Evolutionary conservation across 2,888 invertebrate genomes (phyloP).

Genomic region (Conistra vaccinii): DNA sequence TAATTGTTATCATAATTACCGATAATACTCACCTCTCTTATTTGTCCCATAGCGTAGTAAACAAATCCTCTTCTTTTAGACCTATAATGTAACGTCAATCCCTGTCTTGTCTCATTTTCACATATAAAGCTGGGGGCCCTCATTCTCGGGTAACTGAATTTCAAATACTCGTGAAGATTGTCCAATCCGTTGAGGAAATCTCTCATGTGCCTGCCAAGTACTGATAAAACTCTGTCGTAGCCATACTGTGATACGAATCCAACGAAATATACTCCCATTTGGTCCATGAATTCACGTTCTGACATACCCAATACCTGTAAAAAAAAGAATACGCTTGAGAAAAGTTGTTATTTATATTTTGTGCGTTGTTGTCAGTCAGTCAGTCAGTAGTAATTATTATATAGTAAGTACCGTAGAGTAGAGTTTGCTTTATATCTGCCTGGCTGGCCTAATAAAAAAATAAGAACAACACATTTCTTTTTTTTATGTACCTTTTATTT

Average conservation of each 20-base stretch:
- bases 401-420: too few species aligned
- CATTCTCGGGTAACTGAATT: conserved; percentile 97
- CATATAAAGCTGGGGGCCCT: conserved; percentile 99
- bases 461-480: too few species aligned
- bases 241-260: conserved; percentile 98
- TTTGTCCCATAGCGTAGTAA: conserved; percentile 99
- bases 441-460: too few species aligned
- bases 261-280: conserved; percentile 98
- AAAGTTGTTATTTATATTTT: conserved; percentile 14
- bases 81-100: conserved; percentile 97
- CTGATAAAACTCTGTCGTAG: conserved; percentile 97
- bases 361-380: too few species aligned
- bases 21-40: conserved; percentile 92
- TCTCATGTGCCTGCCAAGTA: conserved; percentile 97
- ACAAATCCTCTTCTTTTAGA: conserved; percentile 98
- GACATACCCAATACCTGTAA: conserved; percentile 95
- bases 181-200: conserved; percentile 99
- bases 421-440: too few species aligned
- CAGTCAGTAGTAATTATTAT: too few species aligned
- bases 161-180: conserved; percentile 98
- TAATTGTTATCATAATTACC: not conserved
- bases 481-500: too few species aligned
- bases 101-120: conserved; percentile 98
- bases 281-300: conserved; percentile 97
- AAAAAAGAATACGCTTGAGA: conserved; percentile 46